Conservation (phyloP, 2,113 vertebrate genomes). For the Taurulus bubalis region DNA sequence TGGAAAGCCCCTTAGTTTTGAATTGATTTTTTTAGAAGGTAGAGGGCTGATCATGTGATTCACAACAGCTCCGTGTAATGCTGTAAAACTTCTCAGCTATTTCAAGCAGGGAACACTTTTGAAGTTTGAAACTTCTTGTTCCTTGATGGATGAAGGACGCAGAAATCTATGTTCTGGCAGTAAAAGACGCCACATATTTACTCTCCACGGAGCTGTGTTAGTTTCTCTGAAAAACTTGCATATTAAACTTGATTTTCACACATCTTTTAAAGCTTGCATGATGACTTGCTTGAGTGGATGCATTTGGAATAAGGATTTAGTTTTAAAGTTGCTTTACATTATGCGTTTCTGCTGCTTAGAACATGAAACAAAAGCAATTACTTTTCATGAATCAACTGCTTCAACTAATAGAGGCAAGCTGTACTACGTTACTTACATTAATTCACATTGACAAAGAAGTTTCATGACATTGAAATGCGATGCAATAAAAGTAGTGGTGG, state of each 20-base stretch:
- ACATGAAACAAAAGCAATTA: not conserved
- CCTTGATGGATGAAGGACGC: slow-evolving; percentile 60
- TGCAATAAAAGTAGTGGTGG: not conserved
- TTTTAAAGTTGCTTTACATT: not conserved
- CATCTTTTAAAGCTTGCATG: slow-evolving; percentile 12
- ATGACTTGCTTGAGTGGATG: slow-evolving; percentile 12
- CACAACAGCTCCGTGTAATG: slow-evolving; percentile 24
- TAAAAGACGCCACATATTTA: slow-evolving; percentile 40
- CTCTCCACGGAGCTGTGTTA: slow-evolving; percentile 61
- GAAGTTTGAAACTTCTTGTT: slow-evolving; percentile 43
- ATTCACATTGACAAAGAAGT: not conserved
- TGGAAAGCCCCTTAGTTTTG: not conserved
- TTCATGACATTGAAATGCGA: slow-evolving; percentile 8
- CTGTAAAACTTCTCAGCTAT: slow-evolving; percentile 18
- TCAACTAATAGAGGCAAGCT: not conserved
- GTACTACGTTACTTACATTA: not conserved
- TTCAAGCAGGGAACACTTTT: slow-evolving; percentile 47
- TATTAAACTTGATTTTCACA: slow-evolving; percentile 48
- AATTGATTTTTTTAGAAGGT: not conserved
- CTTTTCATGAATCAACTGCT: not conserved
- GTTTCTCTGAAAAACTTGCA: slow-evolving; percentile 47
- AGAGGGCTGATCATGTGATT: not conserved
- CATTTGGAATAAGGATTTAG: not conserved
- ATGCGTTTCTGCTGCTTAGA: not conserved
- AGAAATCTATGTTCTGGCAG: slow-evolving; percentile 50